Percentiles rank a stretch among this genome's conserved stretches.
Evolutionary conservation across 2,888 invertebrate species (phyloP).

Genomic region (Crepidodera aurea): DNA sequence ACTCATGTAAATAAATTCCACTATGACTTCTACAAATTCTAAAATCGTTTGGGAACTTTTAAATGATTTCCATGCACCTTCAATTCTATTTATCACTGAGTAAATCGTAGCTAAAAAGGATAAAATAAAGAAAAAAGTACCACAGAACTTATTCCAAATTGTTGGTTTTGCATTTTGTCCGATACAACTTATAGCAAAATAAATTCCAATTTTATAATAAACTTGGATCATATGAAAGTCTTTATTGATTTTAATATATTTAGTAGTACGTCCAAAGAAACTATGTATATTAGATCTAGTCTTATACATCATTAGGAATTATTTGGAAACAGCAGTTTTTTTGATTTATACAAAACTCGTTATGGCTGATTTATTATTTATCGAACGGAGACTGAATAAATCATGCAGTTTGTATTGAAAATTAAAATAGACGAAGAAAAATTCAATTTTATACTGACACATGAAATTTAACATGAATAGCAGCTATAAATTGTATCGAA

Average conservation of each 20-base stretch:
- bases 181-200: background rate
- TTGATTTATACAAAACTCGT: no score
- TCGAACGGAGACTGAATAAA: no score
- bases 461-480: no score
- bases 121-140: background rate
- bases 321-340: no score
- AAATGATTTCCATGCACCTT: background rate
- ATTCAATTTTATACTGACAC: no score
- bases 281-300: background rate
- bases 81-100: background rate
- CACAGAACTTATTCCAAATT: background rate
- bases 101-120: background rate
- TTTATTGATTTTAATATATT: background rate
- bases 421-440: no score
- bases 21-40: background rate
- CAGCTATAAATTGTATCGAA: no score
- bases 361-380: no score
- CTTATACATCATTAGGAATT: background rate
- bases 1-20: background rate
- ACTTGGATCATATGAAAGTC: background rate
- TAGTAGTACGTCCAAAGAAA: background rate
- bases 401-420: no score
- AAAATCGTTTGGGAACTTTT: background rate
- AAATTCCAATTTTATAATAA: constrained; percentile 4
- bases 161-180: background rate